Conservation (phyloP, 2,888 invertebrate genomes). For the Cepaea hortensis region DNA sequence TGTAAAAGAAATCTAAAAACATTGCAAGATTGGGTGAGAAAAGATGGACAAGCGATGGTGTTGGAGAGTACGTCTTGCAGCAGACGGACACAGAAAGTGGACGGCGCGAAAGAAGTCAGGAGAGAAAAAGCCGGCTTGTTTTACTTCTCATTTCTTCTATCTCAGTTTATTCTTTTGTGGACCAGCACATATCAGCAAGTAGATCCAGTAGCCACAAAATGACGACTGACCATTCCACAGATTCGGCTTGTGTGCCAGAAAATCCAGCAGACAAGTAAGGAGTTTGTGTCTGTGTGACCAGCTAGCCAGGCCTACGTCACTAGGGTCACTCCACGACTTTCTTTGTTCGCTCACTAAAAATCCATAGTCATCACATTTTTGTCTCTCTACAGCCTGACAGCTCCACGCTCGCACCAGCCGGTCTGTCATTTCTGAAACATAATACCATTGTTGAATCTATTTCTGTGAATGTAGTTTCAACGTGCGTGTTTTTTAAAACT, state of each 20-base stretch:
- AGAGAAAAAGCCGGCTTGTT: background rate
- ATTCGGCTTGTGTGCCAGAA: too few relatives aligned
- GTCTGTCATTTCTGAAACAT: too few relatives aligned
- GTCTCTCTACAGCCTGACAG: too few relatives aligned
- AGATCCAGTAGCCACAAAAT: background rate
- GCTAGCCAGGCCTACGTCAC: constrained; percentile 11
- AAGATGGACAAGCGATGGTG: background rate
- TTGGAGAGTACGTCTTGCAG: constrained; percentile 19
- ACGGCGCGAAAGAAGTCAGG: constrained; percentile 42
- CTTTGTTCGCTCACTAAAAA: constrained; percentile 19
- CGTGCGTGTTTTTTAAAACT: too few relatives aligned
- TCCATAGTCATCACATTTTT: too few relatives aligned
- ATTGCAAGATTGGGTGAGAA: background rate
- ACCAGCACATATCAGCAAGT: background rate
- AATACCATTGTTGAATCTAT: too few relatives aligned
- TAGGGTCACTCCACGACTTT: constrained; percentile 12
- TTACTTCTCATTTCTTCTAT: background rate
- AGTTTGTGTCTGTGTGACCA: background rate
- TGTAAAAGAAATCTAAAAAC: background rate
- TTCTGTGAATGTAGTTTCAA: too few relatives aligned
- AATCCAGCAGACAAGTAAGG: constrained; percentile 1
- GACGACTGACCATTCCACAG: constrained; percentile 38
- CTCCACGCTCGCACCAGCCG: too few relatives aligned
- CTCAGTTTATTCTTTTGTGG: background rate
- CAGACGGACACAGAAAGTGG: constrained; percentile 9